A percentile compares a stretch with the other conserved stretches of the same genome.
phyloP scores from a whole-genome alignment of 2,888 invertebrate species.

The Nemurella pictetii region DNA sequence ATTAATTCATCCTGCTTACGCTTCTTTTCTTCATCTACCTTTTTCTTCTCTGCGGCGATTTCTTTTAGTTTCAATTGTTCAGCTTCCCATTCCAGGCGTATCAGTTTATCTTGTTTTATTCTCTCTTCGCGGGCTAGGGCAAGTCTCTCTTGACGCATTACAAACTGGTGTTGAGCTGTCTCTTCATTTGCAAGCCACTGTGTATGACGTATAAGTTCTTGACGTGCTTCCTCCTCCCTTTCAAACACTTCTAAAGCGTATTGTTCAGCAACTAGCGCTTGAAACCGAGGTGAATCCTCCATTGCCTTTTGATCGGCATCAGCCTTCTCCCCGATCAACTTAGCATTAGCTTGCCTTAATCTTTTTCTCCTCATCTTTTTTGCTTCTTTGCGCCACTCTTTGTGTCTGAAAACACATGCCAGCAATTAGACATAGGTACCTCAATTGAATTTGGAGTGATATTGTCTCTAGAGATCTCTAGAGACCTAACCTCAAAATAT shows the following conservation, averaged over 20 bases:
- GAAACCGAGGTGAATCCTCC: slow-evolving; percentile 56
- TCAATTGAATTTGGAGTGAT: too few species aligned
- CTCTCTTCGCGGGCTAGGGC: slow-evolving; percentile 60
- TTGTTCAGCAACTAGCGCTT: slow-evolving; percentile 59
- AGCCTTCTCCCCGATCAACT: slow-evolving; percentile 59
- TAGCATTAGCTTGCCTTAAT: slow-evolving; percentile 63
- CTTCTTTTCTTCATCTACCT: slow-evolving; percentile 60
- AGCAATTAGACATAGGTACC: neutral
- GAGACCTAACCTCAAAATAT: too few species aligned
- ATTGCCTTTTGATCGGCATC: slow-evolving; percentile 49
- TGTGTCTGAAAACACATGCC: slow-evolving; percentile 57
- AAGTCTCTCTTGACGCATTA: slow-evolving; percentile 61
- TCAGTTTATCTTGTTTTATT: slow-evolving; percentile 60
- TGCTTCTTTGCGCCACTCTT: slow-evolving; percentile 71
- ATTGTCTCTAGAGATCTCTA: too few species aligned
- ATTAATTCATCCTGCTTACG: slow-evolving; percentile 54
- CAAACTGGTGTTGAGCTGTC: slow-evolving; percentile 65
- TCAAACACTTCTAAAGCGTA: slow-evolving; percentile 57
- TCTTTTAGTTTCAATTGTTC: slow-evolving; percentile 62
- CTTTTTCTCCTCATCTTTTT: slow-evolving; percentile 73
- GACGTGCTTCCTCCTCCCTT: slow-evolving; percentile 59
- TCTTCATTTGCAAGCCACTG: slow-evolving; percentile 65
- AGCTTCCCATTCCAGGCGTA: slow-evolving; percentile 68
- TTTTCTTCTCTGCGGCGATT: slow-evolving; percentile 60
- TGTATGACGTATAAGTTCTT: slow-evolving; percentile 61